Evolutionary conservation across 2,888 invertebrate species (phyloP).

Genomic region (Xanthia togata): DNA sequence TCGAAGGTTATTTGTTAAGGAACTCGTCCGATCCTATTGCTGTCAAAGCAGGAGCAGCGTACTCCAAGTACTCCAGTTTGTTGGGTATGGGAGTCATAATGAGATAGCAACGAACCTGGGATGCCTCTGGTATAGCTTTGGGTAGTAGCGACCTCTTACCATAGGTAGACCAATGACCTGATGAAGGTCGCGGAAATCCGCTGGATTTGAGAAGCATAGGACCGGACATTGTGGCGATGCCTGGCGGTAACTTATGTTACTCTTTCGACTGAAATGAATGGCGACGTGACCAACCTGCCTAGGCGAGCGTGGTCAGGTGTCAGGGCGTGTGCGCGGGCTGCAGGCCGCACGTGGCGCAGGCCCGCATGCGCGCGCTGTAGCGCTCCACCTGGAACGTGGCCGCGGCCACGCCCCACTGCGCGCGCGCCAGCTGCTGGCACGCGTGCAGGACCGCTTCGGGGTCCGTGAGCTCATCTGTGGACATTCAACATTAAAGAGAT

Average conservation of each 20-base stretch:
- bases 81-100: too few species aligned
- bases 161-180: too few species aligned
- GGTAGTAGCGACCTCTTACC: too few species aligned
- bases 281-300: constrained; percentile 29
- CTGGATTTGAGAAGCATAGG: background rate
- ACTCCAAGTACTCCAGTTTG: too few species aligned
- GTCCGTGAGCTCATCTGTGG: constrained; percentile 81
- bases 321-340: constrained; percentile 60
- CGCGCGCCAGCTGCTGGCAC: constrained; percentile 80
- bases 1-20: too few species aligned
- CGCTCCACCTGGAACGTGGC: constrained; percentile 86
- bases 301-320: constrained; percentile 63
- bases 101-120: too few species aligned
- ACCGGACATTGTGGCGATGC: background rate
- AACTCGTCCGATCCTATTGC: too few species aligned
- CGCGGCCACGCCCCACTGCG: constrained; percentile 73
- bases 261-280: background rate
- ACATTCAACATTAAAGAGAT: too few species aligned
- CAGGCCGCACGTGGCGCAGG: constrained; percentile 74
- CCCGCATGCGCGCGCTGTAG: constrained; percentile 71
- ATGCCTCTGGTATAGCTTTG: too few species aligned
- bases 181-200: background rate
- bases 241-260: too few species aligned
- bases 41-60: too few species aligned
- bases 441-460: constrained; percentile 76